phyloP scores from a whole-genome alignment of 2,888 invertebrate genomes.

The Mythimna impura region DNA sequence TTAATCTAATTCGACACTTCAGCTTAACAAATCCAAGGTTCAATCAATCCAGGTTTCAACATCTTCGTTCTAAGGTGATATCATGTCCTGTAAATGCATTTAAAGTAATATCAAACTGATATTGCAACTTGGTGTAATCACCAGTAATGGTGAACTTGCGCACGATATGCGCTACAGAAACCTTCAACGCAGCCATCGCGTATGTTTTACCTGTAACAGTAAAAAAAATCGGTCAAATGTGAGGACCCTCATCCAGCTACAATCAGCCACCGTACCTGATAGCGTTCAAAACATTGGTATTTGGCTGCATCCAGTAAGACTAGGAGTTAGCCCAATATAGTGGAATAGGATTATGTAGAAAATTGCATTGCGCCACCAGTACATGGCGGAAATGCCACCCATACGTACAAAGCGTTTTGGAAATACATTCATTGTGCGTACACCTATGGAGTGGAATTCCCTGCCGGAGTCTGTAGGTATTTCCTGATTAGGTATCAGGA shows the following conservation, averaged over 20 bases:
- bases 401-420: no score
- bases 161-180: not conserved
- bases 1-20: no score
- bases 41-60: no score
- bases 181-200: not conserved
- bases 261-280: not conserved
- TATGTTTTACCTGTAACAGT: not conserved
- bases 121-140: not conserved
- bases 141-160: not conserved
- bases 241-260: not conserved
- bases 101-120: not conserved
- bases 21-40: not conserved
- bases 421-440: no score
- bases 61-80: not conserved
- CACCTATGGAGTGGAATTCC: no score
- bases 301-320: not conserved
- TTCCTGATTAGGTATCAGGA: no score
- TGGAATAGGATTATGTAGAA: not conserved
- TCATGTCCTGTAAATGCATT: not conserved
- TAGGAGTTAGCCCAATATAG: not conserved
- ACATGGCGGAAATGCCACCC: no score
- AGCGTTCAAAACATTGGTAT: not conserved
- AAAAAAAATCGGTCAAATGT: not conserved
- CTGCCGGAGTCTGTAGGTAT: no score
- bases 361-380: no score